Percentiles rank a stretch among this genome's conserved stretches.
phyloP scores from a whole-genome alignment of 2,888 invertebrate genomes.

The Drosophila emarginata region DNA sequence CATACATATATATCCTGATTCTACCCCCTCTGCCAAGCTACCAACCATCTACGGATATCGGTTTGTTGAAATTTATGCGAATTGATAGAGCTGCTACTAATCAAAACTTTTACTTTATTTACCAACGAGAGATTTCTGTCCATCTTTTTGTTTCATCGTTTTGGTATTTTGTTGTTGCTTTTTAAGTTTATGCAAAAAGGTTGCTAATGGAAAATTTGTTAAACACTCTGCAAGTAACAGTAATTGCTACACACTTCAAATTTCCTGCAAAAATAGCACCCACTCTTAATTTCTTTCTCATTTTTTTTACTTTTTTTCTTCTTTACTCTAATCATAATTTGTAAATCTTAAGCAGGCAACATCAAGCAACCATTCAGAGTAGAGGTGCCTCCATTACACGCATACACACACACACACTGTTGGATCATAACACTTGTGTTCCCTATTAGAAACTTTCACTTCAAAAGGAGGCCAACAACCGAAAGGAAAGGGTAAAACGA shows the following conservation, averaged over 20 bases:
- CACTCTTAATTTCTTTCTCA: neutral
- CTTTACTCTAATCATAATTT: slow-evolving; percentile 60
- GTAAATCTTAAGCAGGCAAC: slow-evolving; percentile 48
- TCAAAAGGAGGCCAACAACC: slow-evolving; percentile 42
- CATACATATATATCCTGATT: too few species aligned
- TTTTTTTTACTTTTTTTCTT: neutral
- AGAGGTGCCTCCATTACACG: neutral
- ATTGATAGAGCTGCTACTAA: slow-evolving; percentile 34
- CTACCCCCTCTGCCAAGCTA: slow-evolving; percentile 10
- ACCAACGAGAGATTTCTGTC: slow-evolving; percentile 36
- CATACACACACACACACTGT: neutral
- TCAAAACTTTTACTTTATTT: slow-evolving; percentile 57
- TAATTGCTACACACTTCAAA: slow-evolving; percentile 23
- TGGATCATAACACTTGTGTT: slow-evolving; percentile 35
- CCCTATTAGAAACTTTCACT: slow-evolving; percentile 57
- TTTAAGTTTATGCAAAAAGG: slow-evolving; percentile 28
- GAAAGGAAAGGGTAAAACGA: slow-evolving; percentile 4
- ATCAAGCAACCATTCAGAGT: slow-evolving; percentile 12
- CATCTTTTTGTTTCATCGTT: slow-evolving; percentile 4
- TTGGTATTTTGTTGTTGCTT: too few species aligned
- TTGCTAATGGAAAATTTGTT: slow-evolving; percentile 47
- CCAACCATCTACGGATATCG: slow-evolving; percentile 51
- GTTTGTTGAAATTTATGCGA: slow-evolving; percentile 62
- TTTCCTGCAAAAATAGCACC: slow-evolving; percentile 20
- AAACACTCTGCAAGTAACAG: neutral